phyloP scores from a whole-genome alignment of 2,797 vertebrate species.

The Champsocephalus gunnari region DNA sequence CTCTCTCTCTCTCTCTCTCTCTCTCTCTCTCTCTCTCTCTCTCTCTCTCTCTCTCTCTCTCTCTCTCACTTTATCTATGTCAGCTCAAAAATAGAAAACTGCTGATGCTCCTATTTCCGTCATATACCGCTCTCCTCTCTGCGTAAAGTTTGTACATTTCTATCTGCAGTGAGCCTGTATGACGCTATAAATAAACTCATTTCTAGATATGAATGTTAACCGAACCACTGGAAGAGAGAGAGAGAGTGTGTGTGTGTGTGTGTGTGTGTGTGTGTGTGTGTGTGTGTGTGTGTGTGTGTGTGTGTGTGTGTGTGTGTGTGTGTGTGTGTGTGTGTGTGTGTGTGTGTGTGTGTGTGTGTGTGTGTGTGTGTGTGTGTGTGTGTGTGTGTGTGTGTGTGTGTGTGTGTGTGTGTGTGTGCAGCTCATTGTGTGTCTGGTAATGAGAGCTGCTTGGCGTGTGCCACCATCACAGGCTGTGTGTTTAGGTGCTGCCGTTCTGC shows the following conservation, averaged over 20 bases:
- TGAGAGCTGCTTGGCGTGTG: conserved; percentile 66
- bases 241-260: too few relatives aligned
- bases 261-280: conserved; percentile 15
- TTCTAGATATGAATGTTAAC: not conserved
- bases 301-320: conserved; percentile 18
- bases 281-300: too few relatives aligned
- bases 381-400: too few relatives aligned
- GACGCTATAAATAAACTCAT: not conserved
- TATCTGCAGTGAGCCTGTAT: not conserved
- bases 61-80: conserved; percentile 26
- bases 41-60: too few relatives aligned
- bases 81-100: conserved; percentile 62
- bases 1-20: too few relatives aligned
- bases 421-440: conserved; percentile 70
- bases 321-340: too few relatives aligned
- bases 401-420: conserved; percentile 15
- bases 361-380: too few relatives aligned
- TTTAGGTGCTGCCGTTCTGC: conserved; percentile 61
- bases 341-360: too few relatives aligned
- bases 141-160: not conserved
- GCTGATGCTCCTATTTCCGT: conserved; percentile 53
- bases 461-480: conserved; percentile 57
- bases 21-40: too few relatives aligned
- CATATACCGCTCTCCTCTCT: not conserved
- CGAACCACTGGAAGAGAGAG: not conserved